These are phyloP conservation scores for Sebastiscus albofasciatus DNA, from an alignment of 2,797 vertebrate genomes.

Conservation along the genomic window DNA sequence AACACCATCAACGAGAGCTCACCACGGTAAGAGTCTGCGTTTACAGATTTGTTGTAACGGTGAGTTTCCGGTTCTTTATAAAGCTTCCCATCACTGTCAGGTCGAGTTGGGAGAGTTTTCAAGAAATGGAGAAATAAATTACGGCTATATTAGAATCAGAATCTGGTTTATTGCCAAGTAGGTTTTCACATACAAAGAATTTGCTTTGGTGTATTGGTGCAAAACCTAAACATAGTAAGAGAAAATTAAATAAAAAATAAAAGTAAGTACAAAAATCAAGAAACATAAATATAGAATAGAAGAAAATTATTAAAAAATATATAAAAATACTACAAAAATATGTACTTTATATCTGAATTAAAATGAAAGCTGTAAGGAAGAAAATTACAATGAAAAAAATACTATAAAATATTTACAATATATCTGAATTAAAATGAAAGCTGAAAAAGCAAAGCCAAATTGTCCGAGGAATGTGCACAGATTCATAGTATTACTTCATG, in stretches of 20 bases:
- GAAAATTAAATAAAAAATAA: too few species aligned
- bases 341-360: neutral
- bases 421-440: neutral
- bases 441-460: too few species aligned
- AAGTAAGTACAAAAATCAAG: too few species aligned
- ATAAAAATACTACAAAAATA: neutral
- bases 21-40: constrained; percentile 83
- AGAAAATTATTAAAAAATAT: neutral
- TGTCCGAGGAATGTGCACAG: too few species aligned
- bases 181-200: too few species aligned
- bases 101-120: neutral
- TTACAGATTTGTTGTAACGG: neutral
- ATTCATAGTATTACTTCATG: too few species aligned
- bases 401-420: neutral
- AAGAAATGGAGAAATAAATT: neutral
- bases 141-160: neutral
- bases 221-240: too few species aligned
- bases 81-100: neutral
- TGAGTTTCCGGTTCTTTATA: neutral
- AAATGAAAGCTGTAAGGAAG: neutral
- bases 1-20: constrained; percentile 90
- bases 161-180: neutral
- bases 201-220: too few species aligned
- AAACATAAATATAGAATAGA: neutral
- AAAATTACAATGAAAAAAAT: neutral